Base-by-base conservation (phyloP, 2,113 vertebrate species). In the Lathamus discolor region DNA sequence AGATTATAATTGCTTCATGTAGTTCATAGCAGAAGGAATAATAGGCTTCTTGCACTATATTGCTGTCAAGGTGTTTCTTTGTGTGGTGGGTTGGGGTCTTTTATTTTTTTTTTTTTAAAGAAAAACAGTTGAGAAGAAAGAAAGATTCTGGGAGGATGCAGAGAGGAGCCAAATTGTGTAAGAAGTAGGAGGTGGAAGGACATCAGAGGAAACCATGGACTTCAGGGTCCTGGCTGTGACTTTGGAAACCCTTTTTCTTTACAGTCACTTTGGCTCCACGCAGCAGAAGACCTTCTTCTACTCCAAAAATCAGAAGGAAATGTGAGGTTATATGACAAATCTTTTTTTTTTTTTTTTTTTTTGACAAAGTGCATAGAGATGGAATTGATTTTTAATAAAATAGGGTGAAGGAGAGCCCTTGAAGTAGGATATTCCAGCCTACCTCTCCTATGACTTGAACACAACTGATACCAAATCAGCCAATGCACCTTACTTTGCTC, bases 191-290 rank as follows among this genome's bases (percentile, higher is more conserved):
- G 33, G 13, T 23, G 33, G 23, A 6, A 19, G 55, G 24, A 11
- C 3, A 2, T 22, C 28, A 35, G n/a, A 49, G 57, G 31, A 63
- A 6, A 24, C 13, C 17, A 2, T 0, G 0, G 55, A n/a, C 4
- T 11, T 31, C 37, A 57, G 29, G 43, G 20, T 68, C 54, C 8
- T 73, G 25, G 0, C 1, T 29, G 31, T 5, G 10, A 24, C 25
- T n/a, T 27, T 12, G 16, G 35, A 35, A 37, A 2, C 27, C 9
- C 6, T 43, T 78, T 55, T 24, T 23, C 35, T 46, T 46, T 31
- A 4, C 0, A 0, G 5, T 55, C 9, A 4, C 23, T 61, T 16
- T 24, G 18, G 3, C 14, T 61, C 37, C 11, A 1, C 11, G 48
- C 35, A 57, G 49, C 29, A 78, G 35, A 43, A 81, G 20, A 6